Evolutionary conservation across 2,113 vertebrate genomes (phyloP), one percentile per base, ranked within the genome.

Genomic region (Tychaedon coryphoeus): DNA sequence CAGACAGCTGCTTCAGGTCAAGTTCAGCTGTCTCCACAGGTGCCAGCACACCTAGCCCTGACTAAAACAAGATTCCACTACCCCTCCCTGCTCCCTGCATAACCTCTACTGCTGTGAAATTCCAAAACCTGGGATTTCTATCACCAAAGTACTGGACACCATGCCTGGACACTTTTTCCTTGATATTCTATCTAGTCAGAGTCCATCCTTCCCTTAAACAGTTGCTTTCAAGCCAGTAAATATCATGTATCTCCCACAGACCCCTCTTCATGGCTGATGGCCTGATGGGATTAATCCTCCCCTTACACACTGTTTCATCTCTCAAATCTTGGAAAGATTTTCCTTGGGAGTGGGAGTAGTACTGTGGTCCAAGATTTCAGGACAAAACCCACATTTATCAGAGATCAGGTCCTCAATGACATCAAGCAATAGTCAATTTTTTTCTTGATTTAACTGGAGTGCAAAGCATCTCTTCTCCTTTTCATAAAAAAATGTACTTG

Each of bases 381-480:
- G 40, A 71, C 19, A 89, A 84, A 86, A 43, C 14, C 23, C n/a
- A 33, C n/a, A 9, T 38, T 64, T 24, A 43, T 79, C 38, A 70
- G 65, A 80, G 40, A 70, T 61, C 24, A 36, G 10, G 64, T 50
- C n/a, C 33, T 81, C 51, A 66, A 18, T 42, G 50, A 33, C n/a
- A 74, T 16, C 15, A 22, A 80, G 36, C 15, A 65, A 31, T 2
- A 38, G 36, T 10, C 0, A 7, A 0, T 26, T 57, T 31, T 38
- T 28, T 23, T 20, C 38, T 45, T 62, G 14, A 33, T 38, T 87
- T 70, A 77, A 25, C 8, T 24, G 6, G 14, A 87, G 5, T 5
- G 43, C 31, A 50, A 74, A 89, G 66, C 19, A 60, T 47, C n/a
- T 64, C 22, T 50, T 74, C 15, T 51, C 5, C 33, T 54, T 80